phyloP scores from a whole-genome alignment of 1,140 invertebrate genomes.

The Caerostris darwini region DNA sequence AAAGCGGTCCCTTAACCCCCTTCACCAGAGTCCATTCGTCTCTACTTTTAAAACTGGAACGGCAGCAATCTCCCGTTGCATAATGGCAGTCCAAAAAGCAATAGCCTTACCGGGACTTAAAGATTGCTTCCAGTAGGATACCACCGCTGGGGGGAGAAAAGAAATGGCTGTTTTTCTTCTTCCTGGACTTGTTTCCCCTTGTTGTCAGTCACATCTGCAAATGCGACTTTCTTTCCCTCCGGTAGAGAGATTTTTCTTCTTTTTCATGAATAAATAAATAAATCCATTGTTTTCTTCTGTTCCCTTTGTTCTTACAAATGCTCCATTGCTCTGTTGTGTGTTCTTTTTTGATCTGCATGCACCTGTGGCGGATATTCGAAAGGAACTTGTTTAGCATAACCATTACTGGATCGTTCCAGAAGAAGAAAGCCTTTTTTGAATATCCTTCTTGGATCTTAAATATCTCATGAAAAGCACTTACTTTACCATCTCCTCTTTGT shows the following conservation, averaged over 20 bases:
- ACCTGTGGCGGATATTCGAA: not conserved
- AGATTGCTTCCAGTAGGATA: constrained; percentile 6
- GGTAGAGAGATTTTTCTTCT: constrained; percentile 25
- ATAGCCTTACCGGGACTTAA: constrained; percentile 14
- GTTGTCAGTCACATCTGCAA: constrained; percentile 70
- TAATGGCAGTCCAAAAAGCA: constrained; percentile 39
- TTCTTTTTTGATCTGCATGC: not conserved
- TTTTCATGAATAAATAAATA: constrained; percentile 69
- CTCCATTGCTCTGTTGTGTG: constrained; percentile 10
- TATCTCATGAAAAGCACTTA: not conserved
- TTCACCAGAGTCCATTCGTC: not conserved
- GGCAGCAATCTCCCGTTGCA: constrained; percentile 9
- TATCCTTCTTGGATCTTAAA: constrained; percentile 16
- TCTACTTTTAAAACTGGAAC: too few species aligned
- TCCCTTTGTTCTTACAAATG: not conserved
- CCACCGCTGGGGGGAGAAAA: constrained; percentile 3
- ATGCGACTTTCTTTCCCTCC: constrained; percentile 45
- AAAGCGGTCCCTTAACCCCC: not conserved
- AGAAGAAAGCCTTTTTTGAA: not conserved
- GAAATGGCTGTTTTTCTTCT: not conserved
- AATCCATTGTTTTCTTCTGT: constrained; percentile 57
- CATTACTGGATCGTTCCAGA: constrained; percentile 1
- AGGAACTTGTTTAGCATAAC: constrained; percentile 25
- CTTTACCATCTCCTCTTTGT: not conserved
- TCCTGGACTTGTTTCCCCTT: constrained; percentile 24